Percentiles rank a stretch among this genome's conserved stretches.
These are phyloP conservation scores for Pungitius pungitius DNA, from an alignment of 2,113 vertebrate genomes.

Conservation along the genomic window DNA sequence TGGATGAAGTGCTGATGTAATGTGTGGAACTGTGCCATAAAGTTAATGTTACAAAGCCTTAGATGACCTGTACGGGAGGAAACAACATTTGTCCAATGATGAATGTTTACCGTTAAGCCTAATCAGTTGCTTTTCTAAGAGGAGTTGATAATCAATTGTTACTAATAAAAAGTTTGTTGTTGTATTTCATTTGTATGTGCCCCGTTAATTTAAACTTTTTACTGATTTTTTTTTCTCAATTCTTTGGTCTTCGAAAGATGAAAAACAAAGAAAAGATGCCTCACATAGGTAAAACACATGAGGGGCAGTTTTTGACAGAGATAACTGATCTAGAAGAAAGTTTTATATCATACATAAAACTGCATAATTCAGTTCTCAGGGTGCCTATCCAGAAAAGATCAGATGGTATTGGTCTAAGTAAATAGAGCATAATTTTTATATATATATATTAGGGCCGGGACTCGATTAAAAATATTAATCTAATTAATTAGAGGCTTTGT, in stretches of 20 bases:
- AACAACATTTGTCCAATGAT: constrained; percentile 10
- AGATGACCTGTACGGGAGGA: constrained; percentile 31
- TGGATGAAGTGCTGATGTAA: constrained; percentile 57
- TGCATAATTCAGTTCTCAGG: neutral
- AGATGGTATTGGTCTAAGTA: neutral
- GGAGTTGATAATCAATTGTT: constrained; percentile 36
- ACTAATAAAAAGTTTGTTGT: constrained; percentile 59
- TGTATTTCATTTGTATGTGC: neutral
- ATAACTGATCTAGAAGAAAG: neutral
- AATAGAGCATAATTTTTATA: neutral
- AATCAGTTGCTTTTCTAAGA: neutral
- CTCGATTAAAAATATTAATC: no score
- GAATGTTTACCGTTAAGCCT: constrained; percentile 37
- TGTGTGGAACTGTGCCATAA: constrained; percentile 56
- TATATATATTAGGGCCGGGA: no score
- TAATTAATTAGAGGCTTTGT: no score
- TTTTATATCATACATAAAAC: neutral
- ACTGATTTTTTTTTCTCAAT: no score
- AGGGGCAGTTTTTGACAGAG: neutral
- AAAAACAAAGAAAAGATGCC: neutral
- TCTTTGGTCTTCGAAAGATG: neutral
- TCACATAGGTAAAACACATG: neutral
- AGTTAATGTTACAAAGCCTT: constrained; percentile 54
- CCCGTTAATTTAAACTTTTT: constrained; percentile 1
- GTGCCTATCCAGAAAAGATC: neutral